Conservation (phyloP, 2,888 invertebrate genomes). For the Frankliniella fusca region DNA sequence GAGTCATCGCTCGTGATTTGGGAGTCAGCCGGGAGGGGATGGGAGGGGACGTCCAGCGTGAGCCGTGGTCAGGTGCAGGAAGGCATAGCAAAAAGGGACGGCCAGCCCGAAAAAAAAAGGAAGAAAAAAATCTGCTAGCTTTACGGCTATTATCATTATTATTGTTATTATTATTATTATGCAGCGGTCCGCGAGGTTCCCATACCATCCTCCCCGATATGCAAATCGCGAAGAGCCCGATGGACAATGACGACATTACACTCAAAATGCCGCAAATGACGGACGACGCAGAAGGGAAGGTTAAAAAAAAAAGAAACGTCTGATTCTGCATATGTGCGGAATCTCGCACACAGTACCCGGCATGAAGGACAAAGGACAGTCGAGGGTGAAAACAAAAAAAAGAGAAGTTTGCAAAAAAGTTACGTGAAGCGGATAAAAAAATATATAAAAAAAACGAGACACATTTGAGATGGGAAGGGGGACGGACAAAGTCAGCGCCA, state of each 20-base stretch:
- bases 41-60: not conserved
- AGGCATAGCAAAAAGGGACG: not conserved
- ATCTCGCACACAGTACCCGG: too few species aligned
- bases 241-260: not conserved
- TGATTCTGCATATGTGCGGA: too few species aligned
- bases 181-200: not conserved
- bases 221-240: not conserved
- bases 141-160: not conserved
- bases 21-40: not conserved
- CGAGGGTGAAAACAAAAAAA: not conserved
- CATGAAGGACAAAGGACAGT: not conserved
- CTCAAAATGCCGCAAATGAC: not conserved
- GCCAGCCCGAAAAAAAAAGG: not conserved
- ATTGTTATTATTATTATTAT: not conserved
- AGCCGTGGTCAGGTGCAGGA: not conserved
- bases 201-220: not conserved
- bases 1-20: slow-evolving; percentile 10
- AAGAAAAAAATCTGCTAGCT: not conserved
- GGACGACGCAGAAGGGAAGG: too few species aligned
- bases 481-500: too few species aligned
- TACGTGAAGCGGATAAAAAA: not conserved
- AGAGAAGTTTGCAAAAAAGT: too few species aligned
- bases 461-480: too few species aligned
- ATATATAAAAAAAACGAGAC: not conserved
- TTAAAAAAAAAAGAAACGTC: too few species aligned